phyloP scores from a whole-genome alignment of 2,888 invertebrate species.

The Cyrtodaria siliqua region DNA sequence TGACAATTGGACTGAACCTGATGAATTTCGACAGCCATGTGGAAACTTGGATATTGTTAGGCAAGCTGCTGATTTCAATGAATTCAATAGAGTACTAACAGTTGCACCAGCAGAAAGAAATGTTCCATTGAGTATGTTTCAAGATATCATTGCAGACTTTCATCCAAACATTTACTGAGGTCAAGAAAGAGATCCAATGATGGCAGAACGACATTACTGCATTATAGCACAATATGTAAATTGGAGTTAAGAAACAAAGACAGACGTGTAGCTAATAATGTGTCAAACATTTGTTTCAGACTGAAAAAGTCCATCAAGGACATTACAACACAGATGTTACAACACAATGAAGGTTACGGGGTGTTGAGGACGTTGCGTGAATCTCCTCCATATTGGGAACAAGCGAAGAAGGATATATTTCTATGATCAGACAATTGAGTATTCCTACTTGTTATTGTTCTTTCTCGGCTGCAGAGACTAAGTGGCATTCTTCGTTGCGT shows the following conservation, averaged over 20 bases:
- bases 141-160: conserved; percentile 24
- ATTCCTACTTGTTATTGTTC: conserved; percentile 34
- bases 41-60: conserved; percentile 28
- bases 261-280: conserved; percentile 36
- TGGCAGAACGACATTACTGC: neutral
- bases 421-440: conserved; percentile 56
- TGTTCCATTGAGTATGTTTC: conserved; percentile 25
- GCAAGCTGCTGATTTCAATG: conserved; percentile 44
- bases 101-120: conserved; percentile 33
- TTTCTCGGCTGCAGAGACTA: conserved; percentile 62
- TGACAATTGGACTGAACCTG: too few relatives aligned
- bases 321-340: conserved; percentile 21
- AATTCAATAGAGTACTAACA: conserved; percentile 35
- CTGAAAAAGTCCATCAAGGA: conserved; percentile 22
- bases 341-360: conserved; percentile 54
- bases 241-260: conserved; percentile 29
- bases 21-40: too few relatives aligned
- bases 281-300: conserved; percentile 46
- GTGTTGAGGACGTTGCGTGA: conserved; percentile 49
- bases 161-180: conserved; percentile 40
- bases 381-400: conserved; percentile 68
- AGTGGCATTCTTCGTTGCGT: conserved; percentile 49
- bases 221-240: conserved; percentile 34
- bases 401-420: conserved; percentile 64
- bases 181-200: conserved; percentile 7